phyloP scores from a whole-genome alignment of 2,113 vertebrate genomes.

The Lagopus leucura region DNA sequence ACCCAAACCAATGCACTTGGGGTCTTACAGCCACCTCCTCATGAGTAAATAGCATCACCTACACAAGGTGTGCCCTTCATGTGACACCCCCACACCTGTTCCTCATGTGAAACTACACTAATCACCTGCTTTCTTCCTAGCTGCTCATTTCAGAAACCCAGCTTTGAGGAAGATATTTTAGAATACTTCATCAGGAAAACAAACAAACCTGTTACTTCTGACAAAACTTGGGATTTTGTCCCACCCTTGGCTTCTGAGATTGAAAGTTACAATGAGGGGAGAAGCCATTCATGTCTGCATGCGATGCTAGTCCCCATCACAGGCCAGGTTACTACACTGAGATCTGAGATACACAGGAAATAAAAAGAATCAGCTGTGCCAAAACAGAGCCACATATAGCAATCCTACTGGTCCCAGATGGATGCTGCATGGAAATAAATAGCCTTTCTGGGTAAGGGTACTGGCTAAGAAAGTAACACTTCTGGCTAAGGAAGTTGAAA shows the following conservation, averaged over 20 bases:
- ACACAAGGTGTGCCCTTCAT: neutral
- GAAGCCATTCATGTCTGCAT: neutral
- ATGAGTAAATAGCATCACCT: neutral
- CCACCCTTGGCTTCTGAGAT: neutral
- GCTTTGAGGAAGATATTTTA: neutral
- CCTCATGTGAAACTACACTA: neutral
- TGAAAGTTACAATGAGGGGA: neutral
- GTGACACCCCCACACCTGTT: neutral
- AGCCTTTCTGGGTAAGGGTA: neutral
- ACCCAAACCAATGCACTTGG: neutral
- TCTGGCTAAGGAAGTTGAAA: neutral
- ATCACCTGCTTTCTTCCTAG: neutral
- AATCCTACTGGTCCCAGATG: neutral
- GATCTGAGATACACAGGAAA: neutral
- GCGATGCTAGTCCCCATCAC: neutral
- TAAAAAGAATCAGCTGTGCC: slow-evolving; percentile 26
- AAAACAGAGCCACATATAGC: neutral
- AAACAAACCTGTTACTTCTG: neutral
- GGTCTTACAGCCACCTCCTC: neutral
- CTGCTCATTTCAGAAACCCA: neutral
- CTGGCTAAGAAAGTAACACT: neutral
- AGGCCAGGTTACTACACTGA: neutral
- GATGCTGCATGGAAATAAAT: neutral
- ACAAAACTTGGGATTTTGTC: neutral
- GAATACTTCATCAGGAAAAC: neutral